These are phyloP conservation scores for Meloidogyne hapla DNA, from an alignment of 1,140 invertebrate species.

Conservation along the genomic window DNA sequence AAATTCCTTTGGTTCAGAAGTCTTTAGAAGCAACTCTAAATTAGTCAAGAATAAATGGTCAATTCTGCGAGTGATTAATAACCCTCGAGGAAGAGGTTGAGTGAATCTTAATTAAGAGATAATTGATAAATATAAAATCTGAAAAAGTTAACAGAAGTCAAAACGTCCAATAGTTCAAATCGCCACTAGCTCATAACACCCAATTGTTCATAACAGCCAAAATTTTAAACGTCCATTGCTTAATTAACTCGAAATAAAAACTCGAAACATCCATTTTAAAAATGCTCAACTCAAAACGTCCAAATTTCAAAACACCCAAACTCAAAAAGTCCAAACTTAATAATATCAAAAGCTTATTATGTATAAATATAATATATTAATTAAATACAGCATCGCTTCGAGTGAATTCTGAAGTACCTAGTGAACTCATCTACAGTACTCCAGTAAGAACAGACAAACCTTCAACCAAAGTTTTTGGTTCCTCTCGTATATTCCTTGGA, in stretches of 20 bases:
- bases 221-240: no score
- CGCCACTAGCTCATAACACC: no score
- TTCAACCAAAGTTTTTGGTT: not conserved
- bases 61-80: slow-evolving; percentile 10
- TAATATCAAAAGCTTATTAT: not conserved
- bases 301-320: not conserved
- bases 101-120: not conserved
- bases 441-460: not conserved
- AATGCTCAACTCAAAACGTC: not conserved
- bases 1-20: no score
- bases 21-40: not conserved
- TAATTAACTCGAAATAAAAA: no score
- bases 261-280: no score
- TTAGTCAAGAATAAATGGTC: slow-evolving; percentile 6
- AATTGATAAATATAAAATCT: no score
- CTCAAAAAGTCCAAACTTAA: not conserved
- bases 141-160: no score
- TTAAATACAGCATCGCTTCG: not conserved
- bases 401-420: slow-evolving; percentile 9
- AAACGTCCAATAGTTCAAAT: no score
- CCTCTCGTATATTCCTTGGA: slow-evolving; percentile 19
- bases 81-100: slow-evolving; percentile 14
- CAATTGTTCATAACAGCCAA: no score
- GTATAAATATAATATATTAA: not conserved
- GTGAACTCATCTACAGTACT: not conserved